Evolutionary conservation across 1,140 invertebrate species (phyloP).

Genomic region (Drosophila varians): DNA sequence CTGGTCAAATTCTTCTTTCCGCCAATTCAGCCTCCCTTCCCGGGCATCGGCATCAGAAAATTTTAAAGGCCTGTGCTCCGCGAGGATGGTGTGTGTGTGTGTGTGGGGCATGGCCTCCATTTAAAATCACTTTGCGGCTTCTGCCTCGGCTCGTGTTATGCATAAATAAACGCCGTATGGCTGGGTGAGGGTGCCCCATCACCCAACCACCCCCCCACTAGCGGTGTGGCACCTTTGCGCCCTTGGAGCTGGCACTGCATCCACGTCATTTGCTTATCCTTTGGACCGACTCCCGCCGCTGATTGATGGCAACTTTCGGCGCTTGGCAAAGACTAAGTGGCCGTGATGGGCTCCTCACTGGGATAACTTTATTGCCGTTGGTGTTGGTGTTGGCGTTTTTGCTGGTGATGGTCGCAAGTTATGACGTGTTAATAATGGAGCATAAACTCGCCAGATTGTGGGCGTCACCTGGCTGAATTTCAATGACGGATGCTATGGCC

Average conservation of each 20-base stretch:
- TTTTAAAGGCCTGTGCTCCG: constrained; percentile 20
- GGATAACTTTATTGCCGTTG: constrained; percentile 40
- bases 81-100: not conserved
- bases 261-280: constrained; percentile 47
- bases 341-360: constrained; percentile 26
- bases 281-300: constrained; percentile 23
- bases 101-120: constrained; percentile 35
- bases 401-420: constrained; percentile 43
- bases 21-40: not conserved
- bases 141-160: constrained; percentile 55
- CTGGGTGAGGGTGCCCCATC: not conserved
- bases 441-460: constrained; percentile 58
- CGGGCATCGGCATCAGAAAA: constrained; percentile 32
- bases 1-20: not conserved
- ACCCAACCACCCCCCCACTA: not conserved
- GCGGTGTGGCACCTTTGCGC: constrained; percentile 9
- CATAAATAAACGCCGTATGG: constrained; percentile 58
- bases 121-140: constrained; percentile 66
- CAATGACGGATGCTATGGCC: constrained; percentile 25
- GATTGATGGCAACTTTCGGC: constrained; percentile 60
- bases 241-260: constrained; percentile 15
- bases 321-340: constrained; percentile 38
- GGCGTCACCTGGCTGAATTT: constrained; percentile 43
- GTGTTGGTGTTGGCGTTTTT: constrained; percentile 4
- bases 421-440: constrained; percentile 72